Percentiles rank a stretch among this genome's conserved stretches.
Evolutionary conservation across 2,888 invertebrate genomes (phyloP).

Genomic region (Cordylochernes scorpioides): DNA sequence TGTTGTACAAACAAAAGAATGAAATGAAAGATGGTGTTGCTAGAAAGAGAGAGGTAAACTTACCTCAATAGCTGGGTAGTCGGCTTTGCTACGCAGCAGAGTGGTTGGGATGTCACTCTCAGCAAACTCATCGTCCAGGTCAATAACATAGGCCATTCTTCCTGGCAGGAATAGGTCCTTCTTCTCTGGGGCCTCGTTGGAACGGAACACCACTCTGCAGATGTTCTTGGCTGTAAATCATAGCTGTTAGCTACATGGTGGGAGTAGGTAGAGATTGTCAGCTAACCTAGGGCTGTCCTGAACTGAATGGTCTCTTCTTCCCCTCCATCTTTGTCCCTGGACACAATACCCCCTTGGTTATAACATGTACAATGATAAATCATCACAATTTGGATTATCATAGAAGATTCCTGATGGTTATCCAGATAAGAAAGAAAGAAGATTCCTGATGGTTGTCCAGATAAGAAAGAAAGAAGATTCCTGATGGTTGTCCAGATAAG

Average conservation of each 20-base stretch:
- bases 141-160: constrained; percentile 93
- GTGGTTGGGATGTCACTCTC: constrained; percentile 89
- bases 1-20: no score
- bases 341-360: background rate
- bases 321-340: constrained; percentile 13
- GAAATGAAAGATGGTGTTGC: no score
- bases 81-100: constrained; percentile 65
- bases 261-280: constrained; percentile 3
- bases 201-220: constrained; percentile 19
- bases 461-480: no score
- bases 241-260: background rate
- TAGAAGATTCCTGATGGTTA: background rate
- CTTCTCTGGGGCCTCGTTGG: constrained; percentile 32
- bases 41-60: no score
- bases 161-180: constrained; percentile 82
- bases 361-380: background rate
- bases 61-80: constrained; percentile 41
- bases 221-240: constrained; percentile 7
- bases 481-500: no score
- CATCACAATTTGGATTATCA: background rate
- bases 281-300: constrained; percentile 9
- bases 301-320: constrained; percentile 14
- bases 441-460: no score
- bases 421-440: no score
- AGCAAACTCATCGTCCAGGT: constrained; percentile 49